These are phyloP conservation scores for Onchidella celtica DNA, from an alignment of 2,888 invertebrate species.

Conservation along the genomic window DNA sequence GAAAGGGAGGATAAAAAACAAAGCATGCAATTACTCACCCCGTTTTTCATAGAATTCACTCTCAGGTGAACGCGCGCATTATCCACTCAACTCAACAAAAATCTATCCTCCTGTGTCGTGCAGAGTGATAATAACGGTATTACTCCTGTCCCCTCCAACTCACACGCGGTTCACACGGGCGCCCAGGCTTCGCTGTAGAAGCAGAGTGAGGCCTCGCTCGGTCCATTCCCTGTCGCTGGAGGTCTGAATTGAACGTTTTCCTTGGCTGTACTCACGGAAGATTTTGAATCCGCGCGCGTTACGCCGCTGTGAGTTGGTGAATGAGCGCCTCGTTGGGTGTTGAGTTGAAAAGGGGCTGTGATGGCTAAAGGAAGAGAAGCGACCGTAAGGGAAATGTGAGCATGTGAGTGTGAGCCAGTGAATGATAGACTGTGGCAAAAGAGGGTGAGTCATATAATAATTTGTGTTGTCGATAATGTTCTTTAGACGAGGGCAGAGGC, in stretches of 20 bases:
- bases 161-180: not conserved
- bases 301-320: not conserved
- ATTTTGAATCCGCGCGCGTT: not conserved
- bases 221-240: not conserved
- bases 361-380: not conserved
- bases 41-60: no score
- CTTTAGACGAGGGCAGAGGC: not conserved
- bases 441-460: not conserved
- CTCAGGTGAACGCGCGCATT: not conserved
- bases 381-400: not conserved
- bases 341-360: no score
- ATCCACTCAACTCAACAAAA: slow-evolving; percentile 1
- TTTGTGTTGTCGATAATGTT: not conserved
- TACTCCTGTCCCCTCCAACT: not conserved
- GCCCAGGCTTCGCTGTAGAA: no score
- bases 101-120: not conserved
- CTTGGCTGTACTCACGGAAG: not conserved
- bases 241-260: not conserved
- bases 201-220: no score
- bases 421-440: not conserved
- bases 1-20: no score
- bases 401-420: not conserved
- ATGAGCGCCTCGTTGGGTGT: no score
- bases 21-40: no score
- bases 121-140: slow-evolving; percentile 13